Evolutionary conservation across 2,888 invertebrate genomes (phyloP), one percentile per base, ranked within the genome.

Genomic region (Dysmachus trigonus): DNA sequence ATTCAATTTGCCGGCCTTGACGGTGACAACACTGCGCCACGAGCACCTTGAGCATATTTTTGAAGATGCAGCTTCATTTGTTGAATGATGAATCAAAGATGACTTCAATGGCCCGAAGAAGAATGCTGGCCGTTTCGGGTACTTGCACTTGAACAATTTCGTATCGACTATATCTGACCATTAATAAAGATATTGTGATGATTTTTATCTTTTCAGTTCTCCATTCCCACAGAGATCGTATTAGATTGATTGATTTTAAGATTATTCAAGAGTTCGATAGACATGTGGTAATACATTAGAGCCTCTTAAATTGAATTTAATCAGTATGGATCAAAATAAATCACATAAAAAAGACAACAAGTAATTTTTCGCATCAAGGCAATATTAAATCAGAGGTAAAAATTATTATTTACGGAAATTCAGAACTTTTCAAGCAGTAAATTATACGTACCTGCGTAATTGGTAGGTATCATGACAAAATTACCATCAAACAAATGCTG

Each of bases 1-100:
- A 79, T 47, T 30, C 79, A 51, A 31, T 79, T 79, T n/a, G 38
- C 15, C 47, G 79, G 51, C 79, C 79, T 51, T 79, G 79, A 27
- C 41, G 76, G 35, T 76, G 76, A 76, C 76, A 76, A 76, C 76
- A 76, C 8, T 76, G 76, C 18, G 38, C 62, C 62, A 27, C 27
- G 62, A 27, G 13, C 62, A 76, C 76, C 76, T 76, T 76, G 76
- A 35, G 35, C 22, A 35, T 76, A 35, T 76, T 41, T 76, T 13
- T 76, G 33, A 2, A 22, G 76, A 76, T 76, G 35, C 76, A 35
- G 38, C 18, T 76, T 35, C 22, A 22, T 6, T 62, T 62, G 27
- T 27, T 10, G 22, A 62, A 6, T 10, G 62, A 62, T 8, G 51
- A n/a, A 7, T 51, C 33, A 13, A 74, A 74, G 33, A 76, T 35